Base-by-base conservation (phyloP, 2,113 vertebrate genomes). In the Anolis carolinensis region DNA sequence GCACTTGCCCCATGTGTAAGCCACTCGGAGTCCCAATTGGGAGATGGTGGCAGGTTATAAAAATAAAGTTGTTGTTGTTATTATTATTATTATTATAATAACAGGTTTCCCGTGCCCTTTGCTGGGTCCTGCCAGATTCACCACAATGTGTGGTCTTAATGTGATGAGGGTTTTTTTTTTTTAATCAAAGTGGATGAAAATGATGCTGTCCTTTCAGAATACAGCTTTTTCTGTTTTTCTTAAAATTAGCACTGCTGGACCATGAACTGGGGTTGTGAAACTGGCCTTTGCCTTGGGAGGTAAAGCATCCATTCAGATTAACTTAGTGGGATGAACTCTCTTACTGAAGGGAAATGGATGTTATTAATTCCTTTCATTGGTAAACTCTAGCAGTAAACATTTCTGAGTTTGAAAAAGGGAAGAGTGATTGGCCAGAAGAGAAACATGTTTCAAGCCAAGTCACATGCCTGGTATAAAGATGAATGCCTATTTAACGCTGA, bases 401-500 rank as follows among this genome's bases (percentile, higher is more conserved):
- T 25, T 75, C 89, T 76, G 79, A 93, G 76, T 72, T 25, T 27
- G 55, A 59, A 0, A 2, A 9, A 20, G 76, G 83, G 90, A 81
- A 72, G 18, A 18, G 14, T 59, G 77, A 71, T 55, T 82, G 87
- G 83, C 50, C 84, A 85, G 82, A 86, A 82, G 88, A 86, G 74
- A 74, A 84, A 83, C 80, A 55, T 11, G 30, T 80, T 84, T 87
- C 5, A 75, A 89, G 88, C 72, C 85, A 90, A 80, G 21, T 85
- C 50, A 63, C 48, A 14, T 81, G 84, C 36, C 87, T 85, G 84
- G 30, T 89, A 94, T 80, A 75, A 89, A 75, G 92, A 82, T 81
- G 87, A 91, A 91, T 94, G 88, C 72, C 87, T 80, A 62, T 91
- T 59, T 90, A 85, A 50, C 76, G 87, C 89, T 86, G 85, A 94